phyloP scores from a whole-genome alignment of 2,888 invertebrate species.

The Lutraria lutraria region DNA sequence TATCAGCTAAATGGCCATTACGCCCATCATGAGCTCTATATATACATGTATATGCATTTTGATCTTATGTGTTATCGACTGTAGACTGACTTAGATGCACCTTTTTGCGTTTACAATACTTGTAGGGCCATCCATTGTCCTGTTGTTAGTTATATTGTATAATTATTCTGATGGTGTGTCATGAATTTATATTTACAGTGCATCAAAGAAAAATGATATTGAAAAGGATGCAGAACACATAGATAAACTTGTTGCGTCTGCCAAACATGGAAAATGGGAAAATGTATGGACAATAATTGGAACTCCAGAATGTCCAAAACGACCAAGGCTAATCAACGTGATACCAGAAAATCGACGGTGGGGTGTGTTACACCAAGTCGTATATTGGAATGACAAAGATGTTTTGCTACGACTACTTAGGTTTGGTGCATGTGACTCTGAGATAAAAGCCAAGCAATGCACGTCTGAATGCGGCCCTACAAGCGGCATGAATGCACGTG shows the following conservation, averaged over 20 bases:
- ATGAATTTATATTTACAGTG: background rate
- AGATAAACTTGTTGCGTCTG: slow-evolving; percentile 55
- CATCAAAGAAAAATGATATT: slow-evolving; percentile 35
- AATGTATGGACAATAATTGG: slow-evolving; percentile 62
- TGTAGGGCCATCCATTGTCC: too few relatives aligned
- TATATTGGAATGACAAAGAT: slow-evolving; percentile 60
- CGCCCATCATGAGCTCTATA: too few relatives aligned
- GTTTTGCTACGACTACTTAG: slow-evolving; percentile 54
- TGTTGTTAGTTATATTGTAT: too few relatives aligned
- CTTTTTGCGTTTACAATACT: too few relatives aligned
- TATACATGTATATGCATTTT: too few relatives aligned
- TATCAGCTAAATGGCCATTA: too few relatives aligned
- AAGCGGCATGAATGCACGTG: slow-evolving; percentile 53
- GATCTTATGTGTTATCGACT: too few relatives aligned
- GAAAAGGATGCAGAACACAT: slow-evolving; percentile 55
- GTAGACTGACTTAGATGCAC: too few relatives aligned
- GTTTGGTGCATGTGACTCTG: slow-evolving; percentile 57
- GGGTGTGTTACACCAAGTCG: slow-evolving; percentile 70
- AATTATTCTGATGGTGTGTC: too few relatives aligned
- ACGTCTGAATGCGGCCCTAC: slow-evolving; percentile 58
- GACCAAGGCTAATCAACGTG: slow-evolving; percentile 60
- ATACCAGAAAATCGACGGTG: slow-evolving; percentile 71
- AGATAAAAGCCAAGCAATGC: slow-evolving; percentile 62
- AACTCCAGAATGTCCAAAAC: slow-evolving; percentile 52
- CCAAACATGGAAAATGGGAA: slow-evolving; percentile 63